Conservation (phyloP, 2,888 invertebrate genomes). For the Arctia plantaginis region DNA sequence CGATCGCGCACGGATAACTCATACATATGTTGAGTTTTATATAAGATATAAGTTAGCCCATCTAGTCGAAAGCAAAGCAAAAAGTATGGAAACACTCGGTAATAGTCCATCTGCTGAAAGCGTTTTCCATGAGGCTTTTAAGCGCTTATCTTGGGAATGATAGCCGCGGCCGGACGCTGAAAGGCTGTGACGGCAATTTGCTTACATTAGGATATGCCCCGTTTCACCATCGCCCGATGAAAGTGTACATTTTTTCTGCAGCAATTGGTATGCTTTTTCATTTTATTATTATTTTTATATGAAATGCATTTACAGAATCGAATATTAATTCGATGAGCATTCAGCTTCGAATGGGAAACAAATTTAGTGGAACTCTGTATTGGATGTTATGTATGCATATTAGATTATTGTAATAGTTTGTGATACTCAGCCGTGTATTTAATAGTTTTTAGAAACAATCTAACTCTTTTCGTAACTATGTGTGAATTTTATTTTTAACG, state of each 20-base stretch:
- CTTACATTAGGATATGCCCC: conserved; percentile 84
- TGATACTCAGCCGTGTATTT: conserved; percentile 68
- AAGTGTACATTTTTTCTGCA: conserved; percentile 62
- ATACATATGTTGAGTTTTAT: conserved; percentile 59
- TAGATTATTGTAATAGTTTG: conserved; percentile 65
- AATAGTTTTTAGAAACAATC: conserved; percentile 77
- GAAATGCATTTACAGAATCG: conserved; percentile 57
- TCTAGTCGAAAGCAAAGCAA: conserved; percentile 67
- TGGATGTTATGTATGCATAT: too few species aligned
- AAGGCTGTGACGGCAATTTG: conserved; percentile 85
- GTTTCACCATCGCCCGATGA: conserved; percentile 67
- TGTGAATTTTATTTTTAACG: conserved; percentile 58
- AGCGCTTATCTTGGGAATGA: conserved; percentile 86
- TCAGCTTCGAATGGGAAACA: conserved; percentile 69
- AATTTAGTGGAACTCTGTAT: conserved; percentile 68
- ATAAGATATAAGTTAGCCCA: conserved; percentile 64
- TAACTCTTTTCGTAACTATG: conserved; percentile 63
- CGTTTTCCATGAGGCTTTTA: conserved; percentile 84
- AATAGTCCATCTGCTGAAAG: conserved; percentile 81
- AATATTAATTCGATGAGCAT: conserved; percentile 70
- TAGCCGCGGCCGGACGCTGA: conserved; percentile 83
- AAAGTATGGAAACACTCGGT: conserved; percentile 74
- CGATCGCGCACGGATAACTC: conserved; percentile 58
- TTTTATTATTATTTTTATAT: conserved; percentile 43
- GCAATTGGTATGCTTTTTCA: conserved; percentile 53